Evolutionary conservation across 92 coral and sea anemone genomes (phyloP).

Genomic region (Metridium senile): DNA sequence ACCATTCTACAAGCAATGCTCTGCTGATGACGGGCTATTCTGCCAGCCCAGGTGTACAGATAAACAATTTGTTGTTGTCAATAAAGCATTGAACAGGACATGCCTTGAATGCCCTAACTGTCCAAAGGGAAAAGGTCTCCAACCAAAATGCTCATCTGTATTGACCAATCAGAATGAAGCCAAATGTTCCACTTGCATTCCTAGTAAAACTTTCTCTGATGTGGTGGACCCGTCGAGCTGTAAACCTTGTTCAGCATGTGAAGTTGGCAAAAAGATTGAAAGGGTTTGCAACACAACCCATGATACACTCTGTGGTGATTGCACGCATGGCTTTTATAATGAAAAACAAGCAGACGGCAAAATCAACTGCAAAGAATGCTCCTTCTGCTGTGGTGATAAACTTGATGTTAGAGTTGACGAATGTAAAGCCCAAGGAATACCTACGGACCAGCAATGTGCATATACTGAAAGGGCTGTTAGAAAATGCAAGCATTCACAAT

Average conservation of each 20-base stretch:
- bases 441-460: slow-evolving; percentile 55
- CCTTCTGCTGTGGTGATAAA: slow-evolving; percentile 72
- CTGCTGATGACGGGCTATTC: not conserved
- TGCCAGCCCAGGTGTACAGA: slow-evolving; percentile 51
- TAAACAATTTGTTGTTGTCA: slow-evolving; percentile 40
- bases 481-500: slow-evolving; percentile 20
- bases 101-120: slow-evolving; percentile 54
- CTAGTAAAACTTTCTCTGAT: slow-evolving; percentile 54
- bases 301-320: slow-evolving; percentile 60
- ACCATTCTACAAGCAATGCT: slow-evolving; percentile 68
- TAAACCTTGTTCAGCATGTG: slow-evolving; percentile 49
- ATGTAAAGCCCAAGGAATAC: slow-evolving; percentile 64
- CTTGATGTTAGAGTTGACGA: slow-evolving; percentile 42
- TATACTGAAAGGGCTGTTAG: slow-evolving; percentile 36
- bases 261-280: slow-evolving; percentile 56
- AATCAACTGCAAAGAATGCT: slow-evolving; percentile 57
- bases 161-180: slow-evolving; percentile 12
- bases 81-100: slow-evolving; percentile 3
- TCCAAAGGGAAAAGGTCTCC: slow-evolving; percentile 38
- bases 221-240: slow-evolving; percentile 41
- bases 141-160: slow-evolving; percentile 46
- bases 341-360: not conserved
- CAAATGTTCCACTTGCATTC: slow-evolving; percentile 45
- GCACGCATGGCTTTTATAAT: slow-evolving; percentile 51
- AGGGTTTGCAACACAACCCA: slow-evolving; percentile 51